Percentiles rank a stretch among this genome's conserved stretches.
phyloP scores from a whole-genome alignment of 53 echinoderm and acorn worm species.

The Hippasteria phrygiana region DNA sequence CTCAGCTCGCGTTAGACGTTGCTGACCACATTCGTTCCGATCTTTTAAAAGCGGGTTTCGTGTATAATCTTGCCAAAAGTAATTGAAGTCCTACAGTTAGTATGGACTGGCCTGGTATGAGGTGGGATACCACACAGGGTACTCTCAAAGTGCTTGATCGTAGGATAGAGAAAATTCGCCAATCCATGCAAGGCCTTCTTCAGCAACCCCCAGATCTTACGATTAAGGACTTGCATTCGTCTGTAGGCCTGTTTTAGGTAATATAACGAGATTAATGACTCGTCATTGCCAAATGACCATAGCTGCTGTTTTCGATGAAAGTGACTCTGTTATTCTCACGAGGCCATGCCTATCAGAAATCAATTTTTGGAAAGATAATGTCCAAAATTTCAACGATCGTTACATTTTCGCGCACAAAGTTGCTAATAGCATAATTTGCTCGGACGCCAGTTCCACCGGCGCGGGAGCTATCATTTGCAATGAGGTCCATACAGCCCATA shows the following conservation, averaged over 20 bases:
- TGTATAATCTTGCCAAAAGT: slow-evolving; percentile 32
- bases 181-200: background rate
- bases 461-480: slow-evolving; percentile 34
- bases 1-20: background rate
- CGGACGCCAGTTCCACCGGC: slow-evolving; percentile 36
- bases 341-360: slow-evolving; percentile 13
- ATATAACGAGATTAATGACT: slow-evolving; percentile 39
- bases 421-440: slow-evolving; percentile 13
- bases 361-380: slow-evolving; percentile 46
- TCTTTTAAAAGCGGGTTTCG: slow-evolving; percentile 13
- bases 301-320: slow-evolving; percentile 1
- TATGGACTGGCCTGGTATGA: slow-evolving; percentile 38
- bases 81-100: background rate
- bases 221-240: slow-evolving; percentile 34
- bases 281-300: slow-evolving; percentile 30
- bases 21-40: slow-evolving; percentile 5
- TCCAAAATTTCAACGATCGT: slow-evolving; percentile 5
- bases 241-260: slow-evolving; percentile 27
- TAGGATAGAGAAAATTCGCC: background rate
- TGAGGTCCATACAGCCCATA: slow-evolving; percentile 35
- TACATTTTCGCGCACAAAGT: background rate
- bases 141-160: slow-evolving; percentile 16
- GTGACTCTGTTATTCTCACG: background rate
- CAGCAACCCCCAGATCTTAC: background rate
- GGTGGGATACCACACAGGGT: slow-evolving; percentile 15